Evolutionary conservation across 2,888 invertebrate genomes (phyloP).

Genomic region (Mayetiola destructor): DNA sequence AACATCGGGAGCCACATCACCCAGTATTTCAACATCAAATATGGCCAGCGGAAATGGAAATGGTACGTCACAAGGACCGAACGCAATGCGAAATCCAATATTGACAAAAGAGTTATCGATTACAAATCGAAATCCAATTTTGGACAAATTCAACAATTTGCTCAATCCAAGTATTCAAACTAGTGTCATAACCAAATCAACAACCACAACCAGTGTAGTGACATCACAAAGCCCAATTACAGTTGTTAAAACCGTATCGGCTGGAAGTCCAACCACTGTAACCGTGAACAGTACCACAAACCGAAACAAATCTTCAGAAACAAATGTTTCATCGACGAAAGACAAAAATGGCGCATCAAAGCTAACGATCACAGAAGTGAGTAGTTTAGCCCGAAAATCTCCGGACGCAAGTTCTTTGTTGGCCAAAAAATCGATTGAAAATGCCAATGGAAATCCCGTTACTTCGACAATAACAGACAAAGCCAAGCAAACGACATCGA

Average conservation of each 20-base stretch:
- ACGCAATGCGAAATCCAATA: constrained; percentile 13
- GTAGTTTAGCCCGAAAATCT: not conserved
- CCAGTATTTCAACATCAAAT: not conserved
- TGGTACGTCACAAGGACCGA: constrained; percentile 9
- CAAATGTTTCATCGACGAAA: not conserved
- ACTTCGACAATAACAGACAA: not conserved
- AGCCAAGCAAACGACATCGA: not conserved
- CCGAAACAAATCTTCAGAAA: not conserved
- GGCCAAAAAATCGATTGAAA: not conserved
- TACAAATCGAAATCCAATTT: not conserved
- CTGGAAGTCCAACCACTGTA: not conserved
- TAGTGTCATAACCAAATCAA: constrained; percentile 3
- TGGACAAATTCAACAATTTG: not conserved
- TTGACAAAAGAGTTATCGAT: constrained; percentile 10
- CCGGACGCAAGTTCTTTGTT: not conserved
- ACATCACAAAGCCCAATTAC: not conserved
- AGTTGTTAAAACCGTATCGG: not conserved
- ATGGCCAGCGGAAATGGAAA: not conserved
- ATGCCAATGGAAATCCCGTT: not conserved
- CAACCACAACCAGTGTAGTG: not conserved
- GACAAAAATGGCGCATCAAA: not conserved
- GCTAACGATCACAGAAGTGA: not conserved
- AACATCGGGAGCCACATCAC: not conserved
- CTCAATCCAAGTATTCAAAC: not conserved
- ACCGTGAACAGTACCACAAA: not conserved